These are phyloP conservation scores for Anseranas semipalmata DNA, from an alignment of 2,113 vertebrate genomes.

Conservation along the genomic window DNA sequence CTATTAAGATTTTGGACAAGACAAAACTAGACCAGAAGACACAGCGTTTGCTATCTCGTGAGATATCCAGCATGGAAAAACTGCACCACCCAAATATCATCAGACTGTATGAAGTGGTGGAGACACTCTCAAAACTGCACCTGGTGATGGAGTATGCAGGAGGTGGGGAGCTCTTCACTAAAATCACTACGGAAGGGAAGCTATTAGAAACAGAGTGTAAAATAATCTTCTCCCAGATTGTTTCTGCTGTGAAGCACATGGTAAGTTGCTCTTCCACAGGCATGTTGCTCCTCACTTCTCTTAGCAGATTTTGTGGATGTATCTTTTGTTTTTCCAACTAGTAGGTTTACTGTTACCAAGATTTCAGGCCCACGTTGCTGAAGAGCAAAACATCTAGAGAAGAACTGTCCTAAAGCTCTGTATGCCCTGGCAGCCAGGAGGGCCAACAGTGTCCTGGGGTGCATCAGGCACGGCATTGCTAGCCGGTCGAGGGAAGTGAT, in stretches of 20 bases:
- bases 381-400: background rate
- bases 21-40: conserved; percentile 96
- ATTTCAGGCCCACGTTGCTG: background rate
- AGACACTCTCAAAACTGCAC: conserved; percentile 92
- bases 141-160: conserved; percentile 95
- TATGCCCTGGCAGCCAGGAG: no score
- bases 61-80: conserved; percentile 98
- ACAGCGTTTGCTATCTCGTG: conserved; percentile 89
- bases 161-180: conserved; percentile 95
- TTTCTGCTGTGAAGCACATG: conserved; percentile 98
- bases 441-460: no score
- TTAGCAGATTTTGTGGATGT: background rate
- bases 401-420: background rate
- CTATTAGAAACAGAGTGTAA: conserved; percentile 89
- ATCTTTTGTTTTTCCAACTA: background rate
- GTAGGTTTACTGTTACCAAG: background rate
- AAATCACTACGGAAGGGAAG: conserved; percentile 91
- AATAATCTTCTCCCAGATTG: conserved; percentile 93
- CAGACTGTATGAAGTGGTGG: conserved; percentile 97
- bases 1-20: conserved; percentile 98
- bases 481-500: no score
- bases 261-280: conserved; percentile 72
- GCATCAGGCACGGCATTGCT: no score
- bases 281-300: background rate
- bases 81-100: conserved; percentile 96